These are phyloP conservation scores for Drosophila cyrtoloma DNA, from an alignment of 2,888 invertebrate species.

Conservation along the genomic window DNA sequence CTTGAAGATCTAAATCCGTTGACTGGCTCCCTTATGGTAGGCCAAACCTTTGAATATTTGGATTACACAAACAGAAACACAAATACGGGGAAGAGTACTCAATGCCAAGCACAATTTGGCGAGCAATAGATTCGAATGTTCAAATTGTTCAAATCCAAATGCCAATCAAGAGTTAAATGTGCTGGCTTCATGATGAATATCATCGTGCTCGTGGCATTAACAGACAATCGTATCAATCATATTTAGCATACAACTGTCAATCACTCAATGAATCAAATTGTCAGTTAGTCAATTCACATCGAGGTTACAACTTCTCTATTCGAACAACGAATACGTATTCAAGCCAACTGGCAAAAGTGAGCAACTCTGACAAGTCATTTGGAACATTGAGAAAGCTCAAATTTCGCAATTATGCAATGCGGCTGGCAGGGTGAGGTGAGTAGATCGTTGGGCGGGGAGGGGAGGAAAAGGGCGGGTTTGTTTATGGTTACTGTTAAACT, in stretches of 20 bases:
- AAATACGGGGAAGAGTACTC: constrained; percentile 14
- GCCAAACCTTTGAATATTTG: constrained; percentile 5
- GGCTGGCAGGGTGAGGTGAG: not conserved
- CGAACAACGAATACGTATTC: not conserved
- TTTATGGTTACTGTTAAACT: constrained; percentile 1
- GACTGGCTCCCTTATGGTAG: not conserved
- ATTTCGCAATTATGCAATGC: constrained; percentile 58
- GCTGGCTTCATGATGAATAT: constrained; percentile 47
- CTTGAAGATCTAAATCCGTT: constrained; percentile 7
- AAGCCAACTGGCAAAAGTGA: constrained; percentile 31
- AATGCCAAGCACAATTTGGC: constrained; percentile 28
- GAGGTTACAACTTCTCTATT: constrained; percentile 9
- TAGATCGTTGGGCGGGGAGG: too few relatives aligned
- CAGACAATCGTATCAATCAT: constrained; percentile 72
- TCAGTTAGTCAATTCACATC: constrained; percentile 39
- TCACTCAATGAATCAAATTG: constrained; percentile 44
- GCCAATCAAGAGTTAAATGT: constrained; percentile 42
- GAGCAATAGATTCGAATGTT: constrained; percentile 19
- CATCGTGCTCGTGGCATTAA: constrained; percentile 47
- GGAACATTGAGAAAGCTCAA: constrained; percentile 41
- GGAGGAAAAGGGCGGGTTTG: not conserved
- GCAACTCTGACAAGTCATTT: constrained; percentile 46
- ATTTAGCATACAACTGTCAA: constrained; percentile 76
- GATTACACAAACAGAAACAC: not conserved
- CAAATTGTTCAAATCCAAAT: constrained; percentile 35